A percentile compares a stretch with the other conserved stretches of the same genome.
Evolutionary conservation across 2,888 invertebrate species (phyloP).

Genomic region (Ferdinandea cuprea): DNA sequence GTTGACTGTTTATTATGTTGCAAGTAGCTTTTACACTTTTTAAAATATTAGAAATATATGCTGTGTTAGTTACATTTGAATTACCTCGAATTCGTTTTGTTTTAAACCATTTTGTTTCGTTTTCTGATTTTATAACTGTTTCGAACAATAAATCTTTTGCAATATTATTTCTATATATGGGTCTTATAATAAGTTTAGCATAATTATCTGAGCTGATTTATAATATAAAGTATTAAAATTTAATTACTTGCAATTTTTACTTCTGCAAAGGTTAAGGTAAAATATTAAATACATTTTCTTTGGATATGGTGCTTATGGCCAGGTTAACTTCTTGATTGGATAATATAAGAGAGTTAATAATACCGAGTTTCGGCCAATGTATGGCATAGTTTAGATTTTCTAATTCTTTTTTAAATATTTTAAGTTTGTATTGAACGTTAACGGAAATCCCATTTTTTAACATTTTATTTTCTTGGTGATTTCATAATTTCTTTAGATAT

Average conservation of each 20-base stretch:
- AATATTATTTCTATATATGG: constrained; percentile 31
- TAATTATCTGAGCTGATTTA: constrained; percentile 9
- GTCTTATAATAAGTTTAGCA: constrained; percentile 26
- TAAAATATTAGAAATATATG: constrained; percentile 38
- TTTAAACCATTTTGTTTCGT: constrained; percentile 27
- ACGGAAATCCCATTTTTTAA: constrained; percentile 22
- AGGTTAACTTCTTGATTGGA: constrained; percentile 53
- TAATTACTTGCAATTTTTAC: constrained; percentile 32
- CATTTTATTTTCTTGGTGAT: constrained; percentile 27
- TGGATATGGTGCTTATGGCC: constrained; percentile 35
- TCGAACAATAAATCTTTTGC: constrained; percentile 23
- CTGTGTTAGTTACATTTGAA: constrained; percentile 35
- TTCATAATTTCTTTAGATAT: constrained; percentile 29
- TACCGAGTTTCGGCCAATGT: constrained; percentile 52
- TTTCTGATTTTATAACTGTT: constrained; percentile 15
- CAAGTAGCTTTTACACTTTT: constrained; percentile 37
- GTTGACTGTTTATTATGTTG: constrained; percentile 48
- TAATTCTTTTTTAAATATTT: constrained; percentile 53
- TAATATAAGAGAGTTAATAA: constrained; percentile 58
- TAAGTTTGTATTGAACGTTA: constrained; percentile 23
- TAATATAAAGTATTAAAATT: constrained; percentile 29
- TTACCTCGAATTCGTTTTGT: constrained; percentile 16
- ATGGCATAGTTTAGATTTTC: constrained; percentile 58
- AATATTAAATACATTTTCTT: constrained; percentile 39
- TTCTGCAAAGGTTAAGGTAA: constrained; percentile 31